Percentiles rank a stretch among this genome's conserved stretches.
phyloP scores from a whole-genome alignment of 2,113 vertebrate species.

The Erinaceus europaeus region DNA sequence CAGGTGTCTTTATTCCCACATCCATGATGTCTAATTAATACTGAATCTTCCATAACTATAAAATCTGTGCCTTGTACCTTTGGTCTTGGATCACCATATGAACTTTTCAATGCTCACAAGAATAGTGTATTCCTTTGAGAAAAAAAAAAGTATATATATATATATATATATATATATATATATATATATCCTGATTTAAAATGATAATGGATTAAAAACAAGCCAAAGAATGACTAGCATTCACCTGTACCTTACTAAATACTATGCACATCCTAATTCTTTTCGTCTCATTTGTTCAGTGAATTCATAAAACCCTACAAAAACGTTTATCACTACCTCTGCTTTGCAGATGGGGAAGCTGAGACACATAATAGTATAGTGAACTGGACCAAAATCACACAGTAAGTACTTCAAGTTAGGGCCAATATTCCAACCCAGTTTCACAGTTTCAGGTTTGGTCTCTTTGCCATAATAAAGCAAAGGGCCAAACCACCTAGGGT shows the following conservation, averaged over 20 bases:
- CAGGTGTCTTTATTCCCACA: slow-evolving; percentile 11
- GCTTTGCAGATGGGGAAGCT: not conserved
- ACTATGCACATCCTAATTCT: not conserved
- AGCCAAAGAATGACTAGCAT: not conserved
- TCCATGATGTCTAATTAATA: not conserved
- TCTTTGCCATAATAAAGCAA: too few species aligned
- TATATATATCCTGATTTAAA: not conserved
- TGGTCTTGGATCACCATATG: not conserved
- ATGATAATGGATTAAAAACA: not conserved
- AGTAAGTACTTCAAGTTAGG: not conserved
- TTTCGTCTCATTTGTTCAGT: not conserved
- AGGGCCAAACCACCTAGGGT: too few species aligned
- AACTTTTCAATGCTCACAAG: not conserved
- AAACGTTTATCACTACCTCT: not conserved
- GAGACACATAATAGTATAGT: not conserved
- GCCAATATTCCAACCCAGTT: not conserved
- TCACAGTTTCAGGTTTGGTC: too few species aligned
- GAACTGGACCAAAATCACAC: not conserved
- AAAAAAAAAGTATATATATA: too few species aligned
- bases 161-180: too few species aligned
- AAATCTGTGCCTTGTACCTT: not conserved
- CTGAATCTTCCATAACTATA: not conserved
- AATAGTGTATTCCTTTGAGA: not conserved
- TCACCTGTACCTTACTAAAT: not conserved
- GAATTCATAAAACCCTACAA: not conserved